These are phyloP conservation scores for Orchesella cincta DNA, from an alignment of 1,140 invertebrate genomes.

Conservation along the genomic window DNA sequence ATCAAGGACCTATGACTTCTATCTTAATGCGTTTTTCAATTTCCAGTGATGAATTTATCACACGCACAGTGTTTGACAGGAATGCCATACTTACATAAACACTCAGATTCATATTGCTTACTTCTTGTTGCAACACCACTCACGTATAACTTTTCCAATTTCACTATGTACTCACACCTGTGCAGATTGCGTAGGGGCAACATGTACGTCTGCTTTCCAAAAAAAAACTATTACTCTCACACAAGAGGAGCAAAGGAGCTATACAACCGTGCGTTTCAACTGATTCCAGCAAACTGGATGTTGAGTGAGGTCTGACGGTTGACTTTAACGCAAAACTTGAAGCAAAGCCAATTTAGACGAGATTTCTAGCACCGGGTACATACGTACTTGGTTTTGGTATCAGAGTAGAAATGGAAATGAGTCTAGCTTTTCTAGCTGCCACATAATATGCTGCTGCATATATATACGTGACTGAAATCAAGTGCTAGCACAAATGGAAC, in stretches of 20 bases:
- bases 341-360: too few species aligned
- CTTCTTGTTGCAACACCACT: background rate
- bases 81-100: constrained; percentile 21
- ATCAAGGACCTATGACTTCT: constrained; percentile 23
- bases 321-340: constrained; percentile 1
- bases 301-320: background rate
- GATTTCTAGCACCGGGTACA: too few species aligned
- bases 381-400: too few species aligned
- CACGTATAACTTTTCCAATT: background rate
- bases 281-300: constrained; percentile 19
- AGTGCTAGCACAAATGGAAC: too few species aligned
- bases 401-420: too few species aligned
- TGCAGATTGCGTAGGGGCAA: background rate
- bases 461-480: too few species aligned
- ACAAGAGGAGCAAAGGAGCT: background rate
- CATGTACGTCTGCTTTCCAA: too few species aligned
- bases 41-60: constrained; percentile 12
- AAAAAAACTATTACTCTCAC: too few species aligned
- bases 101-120: background rate
- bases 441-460: too few species aligned
- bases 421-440: too few species aligned
- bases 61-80: constrained; percentile 9
- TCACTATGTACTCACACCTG: background rate
- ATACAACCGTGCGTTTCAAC: background rate
- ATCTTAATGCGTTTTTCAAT: constrained; percentile 27